A percentile compares a stretch with the other conserved stretches of the same genome.
phyloP scores from a whole-genome alignment of 1,140 invertebrate genomes.

The Calliopsis andreniformis region DNA sequence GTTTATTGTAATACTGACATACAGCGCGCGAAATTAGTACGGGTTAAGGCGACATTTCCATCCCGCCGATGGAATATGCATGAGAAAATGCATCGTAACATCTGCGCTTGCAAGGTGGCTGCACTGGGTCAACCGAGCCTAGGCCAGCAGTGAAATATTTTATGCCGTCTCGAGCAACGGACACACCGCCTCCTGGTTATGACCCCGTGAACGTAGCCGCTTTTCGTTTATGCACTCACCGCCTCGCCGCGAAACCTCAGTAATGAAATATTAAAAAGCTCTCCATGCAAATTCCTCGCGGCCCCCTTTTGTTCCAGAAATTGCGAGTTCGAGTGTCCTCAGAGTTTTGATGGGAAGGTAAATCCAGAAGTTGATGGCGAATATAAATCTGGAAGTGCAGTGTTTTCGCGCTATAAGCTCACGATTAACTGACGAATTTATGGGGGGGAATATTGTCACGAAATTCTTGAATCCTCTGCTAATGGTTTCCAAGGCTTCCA shows the following conservation, averaged over 20 bases:
- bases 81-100: conserved; percentile 37
- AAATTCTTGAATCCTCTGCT: no score
- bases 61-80: conserved; percentile 34
- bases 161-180: background rate
- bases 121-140: conserved; percentile 35
- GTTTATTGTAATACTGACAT: conserved; percentile 51
- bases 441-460: no score
- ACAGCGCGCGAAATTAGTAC: conserved; percentile 40
- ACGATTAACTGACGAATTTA: no score
- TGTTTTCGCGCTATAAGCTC: no score
- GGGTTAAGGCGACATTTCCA: conserved; percentile 44
- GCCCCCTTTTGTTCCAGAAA: no score
- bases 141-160: conserved; percentile 27
- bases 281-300: no score
- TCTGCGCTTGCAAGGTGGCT: conserved; percentile 2
- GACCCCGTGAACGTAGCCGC: conserved; percentile 19
- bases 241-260: background rate
- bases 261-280: background rate
- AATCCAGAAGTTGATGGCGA: no score
- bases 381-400: no score
- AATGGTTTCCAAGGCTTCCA: no score
- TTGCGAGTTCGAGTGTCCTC: no score
- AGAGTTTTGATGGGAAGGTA: no score
- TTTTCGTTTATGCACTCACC: conserved; percentile 10
- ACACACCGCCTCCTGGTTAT: background rate